Evolutionary conservation across 1,140 invertebrate species (phyloP), one percentile per base, ranked within the genome.

Genomic region (Leptinotarsa lineolata): DNA sequence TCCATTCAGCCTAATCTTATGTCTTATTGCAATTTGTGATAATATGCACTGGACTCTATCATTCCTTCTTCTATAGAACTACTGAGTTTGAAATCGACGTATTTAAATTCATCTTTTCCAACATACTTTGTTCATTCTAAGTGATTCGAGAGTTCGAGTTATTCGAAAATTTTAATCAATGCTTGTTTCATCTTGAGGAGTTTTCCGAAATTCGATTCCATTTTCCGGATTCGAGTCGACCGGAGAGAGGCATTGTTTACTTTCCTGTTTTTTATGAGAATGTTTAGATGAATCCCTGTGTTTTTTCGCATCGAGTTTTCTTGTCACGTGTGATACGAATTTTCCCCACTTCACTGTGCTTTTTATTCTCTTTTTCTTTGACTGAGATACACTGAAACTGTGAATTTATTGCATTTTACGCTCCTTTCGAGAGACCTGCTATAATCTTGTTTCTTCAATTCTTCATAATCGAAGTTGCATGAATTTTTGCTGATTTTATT

Each of bases 191-290:
- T 6, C 46, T 48, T 48, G 46, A 48, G 16, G 16, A 48, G 46
- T 48, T 54, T 54, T 54, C 48, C 48, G 8, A 39, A 39, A 6
- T 39, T 39, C 30, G 48, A 54, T 54, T n/a, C 16, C 48, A 54
- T 16, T 54, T 54, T 54, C 16, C 48, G 15, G 1, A 54, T 54
- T 54, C 16, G 48, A 13, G 48, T 54, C 48, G 48, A 54, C 4
- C 48, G 16, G 48, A 54, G n/a, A n/a, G n/a, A n/a, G n/a, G 48
- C 15, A 54, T 54, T 54, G 48, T 54, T 54, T 54, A 54, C 48
- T 18, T 54, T 3, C 48, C 15, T 18, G 48, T 54, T 54, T 54
- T 54, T 54, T 3, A 54, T 54, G 48, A 54, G 48, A 16, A n/a
- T 54, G 13, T 54, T 54, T 1, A 54, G 15, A 54, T 54, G 4